phyloP scores from a whole-genome alignment of 2,888 invertebrate genomes.

The Eueremaeus valkanovi region DNA sequence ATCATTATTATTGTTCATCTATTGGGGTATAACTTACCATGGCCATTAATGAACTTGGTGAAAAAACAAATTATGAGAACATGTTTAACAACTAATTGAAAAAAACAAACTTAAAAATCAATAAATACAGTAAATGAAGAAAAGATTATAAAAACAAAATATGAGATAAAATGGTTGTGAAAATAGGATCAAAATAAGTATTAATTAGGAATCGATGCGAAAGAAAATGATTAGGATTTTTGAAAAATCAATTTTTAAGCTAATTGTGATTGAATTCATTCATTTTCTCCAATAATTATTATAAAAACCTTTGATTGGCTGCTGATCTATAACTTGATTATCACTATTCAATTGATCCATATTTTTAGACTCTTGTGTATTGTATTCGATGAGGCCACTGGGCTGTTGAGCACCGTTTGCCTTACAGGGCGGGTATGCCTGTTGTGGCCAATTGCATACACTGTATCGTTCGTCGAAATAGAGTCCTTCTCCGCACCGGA shows the following conservation, averaged over 20 bases:
- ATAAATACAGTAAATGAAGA: no score
- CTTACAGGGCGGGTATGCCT: conserved; percentile 45
- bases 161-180: background rate
- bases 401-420: conserved; percentile 23
- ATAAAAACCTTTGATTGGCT: conserved; percentile 13
- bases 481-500: conserved; percentile 46
- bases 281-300: background rate
- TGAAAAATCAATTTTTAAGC: background rate
- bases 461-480: conserved; percentile 47
- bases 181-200: background rate
- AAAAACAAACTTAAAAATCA: no score
- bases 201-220: background rate
- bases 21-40: no score
- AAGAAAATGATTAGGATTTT: no score
- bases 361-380: background rate
- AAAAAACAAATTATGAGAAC: no score
- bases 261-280: background rate
- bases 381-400: background rate
- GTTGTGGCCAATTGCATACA: conserved; percentile 47
- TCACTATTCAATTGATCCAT: background rate
- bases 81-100: no score
- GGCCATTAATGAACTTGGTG: no score
- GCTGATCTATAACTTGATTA: background rate
- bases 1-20: no score
- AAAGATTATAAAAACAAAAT: background rate